Base-by-base conservation (phyloP, 2,888 invertebrate species). In the Chouioia cunea region DNA sequence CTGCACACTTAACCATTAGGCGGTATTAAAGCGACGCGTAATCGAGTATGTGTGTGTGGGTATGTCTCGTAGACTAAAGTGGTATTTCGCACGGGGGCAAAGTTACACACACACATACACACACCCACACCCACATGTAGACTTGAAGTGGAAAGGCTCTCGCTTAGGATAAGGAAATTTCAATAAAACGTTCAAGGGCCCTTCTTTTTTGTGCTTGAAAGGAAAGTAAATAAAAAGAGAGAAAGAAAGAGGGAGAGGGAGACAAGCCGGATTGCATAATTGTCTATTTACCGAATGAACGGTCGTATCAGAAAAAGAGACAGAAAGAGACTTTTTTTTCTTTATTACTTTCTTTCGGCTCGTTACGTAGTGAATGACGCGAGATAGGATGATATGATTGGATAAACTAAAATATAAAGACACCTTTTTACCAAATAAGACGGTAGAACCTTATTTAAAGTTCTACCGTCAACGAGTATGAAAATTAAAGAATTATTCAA, bases 91-190 rank as follows among this genome's bases (percentile, higher is more conserved):
- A 12, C 8, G 52, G 16, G 18, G 4, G 20, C 36, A 23, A 2
- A 23, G 44, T 23, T 15, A 36, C 27, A n/a, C n/a, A n/a, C n/a
- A n/a, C n/a, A n/a, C n/a, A n/a, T n/a, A n/a, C n/a, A n/a, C n/a
- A n/a, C n/a, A n/a, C n/a, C n/a, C n/a, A n/a, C n/a, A n/a, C n/a
- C n/a, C n/a, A n/a, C n/a, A n/a, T n/a, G n/a, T n/a, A n/a, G n/a
- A n/a, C n/a, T n/a, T n/a, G n/a, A n/a, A n/a, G n/a, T n/a, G n/a
- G n/a, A n/a, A n/a, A n/a, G n/a, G n/a, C n/a, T n/a, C n/a, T n/a
- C n/a, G n/a, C n/a, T n/a, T n/a, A n/a, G n/a, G 27, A 56, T 22
- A 62, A 48, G 60, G 67, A 68, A 68, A 68, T 68, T 68, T 62
- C 67, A 62, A 68, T 68, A 46, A 59, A 54, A 18, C 62, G 36